Conservation (phyloP, 37 sponge, comb jelly and placozoan genomes). For the Amphimedon queenslandica region DNA sequence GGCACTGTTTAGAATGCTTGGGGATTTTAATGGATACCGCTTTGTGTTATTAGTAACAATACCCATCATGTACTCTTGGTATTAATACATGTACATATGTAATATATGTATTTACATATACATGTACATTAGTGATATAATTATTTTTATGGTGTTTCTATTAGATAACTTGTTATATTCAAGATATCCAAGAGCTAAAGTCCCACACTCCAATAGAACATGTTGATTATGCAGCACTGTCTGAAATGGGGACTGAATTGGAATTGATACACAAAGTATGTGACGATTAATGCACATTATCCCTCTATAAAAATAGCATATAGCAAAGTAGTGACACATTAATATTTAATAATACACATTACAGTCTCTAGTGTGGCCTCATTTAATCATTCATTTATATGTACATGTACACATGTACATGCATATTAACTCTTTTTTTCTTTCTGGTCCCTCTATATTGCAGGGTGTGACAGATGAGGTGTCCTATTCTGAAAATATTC, state of each 20-base stretch:
- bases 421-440: not conserved
- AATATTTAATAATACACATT: not conserved
- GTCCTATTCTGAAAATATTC: conserved; percentile 18
- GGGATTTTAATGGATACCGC: too few species aligned
- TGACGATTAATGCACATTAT: not conserved
- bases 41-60: too few species aligned
- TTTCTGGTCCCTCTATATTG: not conserved
- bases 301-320: not conserved
- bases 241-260: conserved; percentile 26
- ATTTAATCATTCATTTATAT: not conserved
- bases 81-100: too few species aligned
- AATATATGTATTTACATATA: too few species aligned
- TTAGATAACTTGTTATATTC: conserved; percentile 32
- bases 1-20: too few species aligned
- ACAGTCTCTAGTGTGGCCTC: too few species aligned
- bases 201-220: conserved; percentile 63
- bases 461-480: conserved; percentile 49
- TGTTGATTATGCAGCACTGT: conserved; percentile 39
- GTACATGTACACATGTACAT: not conserved
- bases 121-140: too few species aligned
- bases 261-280: conserved; percentile 45
- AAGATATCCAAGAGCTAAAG: conserved; percentile 47
- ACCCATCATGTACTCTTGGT: too few species aligned
- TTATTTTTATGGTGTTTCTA: too few species aligned
- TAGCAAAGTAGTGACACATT: not conserved